A percentile compares a stretch with the other conserved stretches of the same genome.
These are phyloP conservation scores for Lagopus leucura DNA, from an alignment of 2,113 vertebrate genomes.

Conservation along the genomic window DNA sequence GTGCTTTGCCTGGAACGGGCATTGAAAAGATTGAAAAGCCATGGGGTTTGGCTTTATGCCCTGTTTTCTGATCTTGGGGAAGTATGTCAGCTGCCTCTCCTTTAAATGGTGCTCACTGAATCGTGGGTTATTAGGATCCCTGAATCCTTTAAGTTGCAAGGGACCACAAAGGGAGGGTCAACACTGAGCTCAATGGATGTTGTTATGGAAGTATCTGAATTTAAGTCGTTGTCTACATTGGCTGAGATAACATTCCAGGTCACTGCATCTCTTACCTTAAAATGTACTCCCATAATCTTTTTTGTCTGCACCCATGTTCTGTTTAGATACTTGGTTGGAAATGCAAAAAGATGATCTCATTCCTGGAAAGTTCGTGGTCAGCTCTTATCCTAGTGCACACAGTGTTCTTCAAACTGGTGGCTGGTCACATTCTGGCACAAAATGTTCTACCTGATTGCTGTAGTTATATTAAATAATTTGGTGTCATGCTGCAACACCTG, in stretches of 20 bases:
- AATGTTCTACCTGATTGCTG: neutral
- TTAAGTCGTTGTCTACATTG: neutral
- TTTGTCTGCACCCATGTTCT: neutral
- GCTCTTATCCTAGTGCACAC: neutral
- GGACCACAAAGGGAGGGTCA: neutral
- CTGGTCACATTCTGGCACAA: neutral
- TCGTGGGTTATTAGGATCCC: neutral
- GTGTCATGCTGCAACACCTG: neutral
- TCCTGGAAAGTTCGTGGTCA: neutral
- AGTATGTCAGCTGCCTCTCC: neutral
- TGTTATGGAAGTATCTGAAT: neutral
- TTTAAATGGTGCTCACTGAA: neutral
- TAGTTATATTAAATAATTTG: neutral
- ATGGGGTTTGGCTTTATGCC: neutral
- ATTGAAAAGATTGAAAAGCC: neutral
- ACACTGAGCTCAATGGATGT: neutral
- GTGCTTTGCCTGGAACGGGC: neutral
- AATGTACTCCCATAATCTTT: rapidly evolving
- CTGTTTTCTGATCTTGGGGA: neutral
- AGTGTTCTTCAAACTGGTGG: neutral
- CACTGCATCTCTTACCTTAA: neutral
- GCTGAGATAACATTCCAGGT: neutral
- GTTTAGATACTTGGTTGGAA: neutral
- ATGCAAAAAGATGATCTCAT: neutral
- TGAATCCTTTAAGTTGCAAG: neutral